These are phyloP conservation scores for Bubalus kerabau DNA, from an alignment of 2,113 vertebrate species.

Conservation along the genomic window DNA sequence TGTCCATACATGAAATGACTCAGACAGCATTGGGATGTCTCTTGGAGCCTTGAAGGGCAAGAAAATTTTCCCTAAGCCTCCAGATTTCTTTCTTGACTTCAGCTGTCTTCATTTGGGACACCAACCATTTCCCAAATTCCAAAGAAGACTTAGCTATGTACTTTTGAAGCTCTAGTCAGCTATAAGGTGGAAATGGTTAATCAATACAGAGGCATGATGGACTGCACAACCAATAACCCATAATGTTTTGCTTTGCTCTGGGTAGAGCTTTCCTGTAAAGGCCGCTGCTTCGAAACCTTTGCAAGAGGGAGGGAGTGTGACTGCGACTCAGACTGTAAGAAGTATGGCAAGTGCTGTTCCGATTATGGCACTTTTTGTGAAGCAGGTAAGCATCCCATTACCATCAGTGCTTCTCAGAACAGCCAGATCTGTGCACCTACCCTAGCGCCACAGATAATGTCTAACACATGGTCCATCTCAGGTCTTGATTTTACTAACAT, in stretches of 20 bases:
- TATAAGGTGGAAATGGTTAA: neutral
- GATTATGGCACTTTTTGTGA: slow-evolving; percentile 83
- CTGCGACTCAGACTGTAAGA: slow-evolving; percentile 86
- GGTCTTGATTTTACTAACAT: neutral
- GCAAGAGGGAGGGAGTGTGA: slow-evolving; percentile 86
- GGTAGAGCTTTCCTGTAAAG: slow-evolving; percentile 88
- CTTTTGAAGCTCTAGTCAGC: neutral
- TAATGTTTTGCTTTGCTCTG: slow-evolving; percentile 12
- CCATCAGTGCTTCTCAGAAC: accelerated
- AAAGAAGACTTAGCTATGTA: neutral
- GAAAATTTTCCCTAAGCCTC: neutral
- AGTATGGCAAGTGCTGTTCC: slow-evolving; percentile 88
- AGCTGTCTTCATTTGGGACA: neutral
- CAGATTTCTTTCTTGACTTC: neutral
- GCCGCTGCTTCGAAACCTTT: slow-evolving; percentile 91
- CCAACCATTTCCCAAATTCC: neutral
- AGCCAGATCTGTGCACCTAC: neutral
- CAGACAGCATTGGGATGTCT: neutral
- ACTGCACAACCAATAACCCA: neutral
- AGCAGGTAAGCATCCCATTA: slow-evolving; percentile 77
- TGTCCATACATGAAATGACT: neutral
- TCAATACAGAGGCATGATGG: accelerated
- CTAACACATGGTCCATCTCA: neutral
- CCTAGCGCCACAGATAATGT: neutral
- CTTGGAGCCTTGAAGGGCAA: neutral